Percentiles rank a stretch among this genome's conserved stretches.
These are phyloP conservation scores for Poeciliopsis turneri DNA, from an alignment of 2,797 vertebrate species.

Conservation along the genomic window DNA sequence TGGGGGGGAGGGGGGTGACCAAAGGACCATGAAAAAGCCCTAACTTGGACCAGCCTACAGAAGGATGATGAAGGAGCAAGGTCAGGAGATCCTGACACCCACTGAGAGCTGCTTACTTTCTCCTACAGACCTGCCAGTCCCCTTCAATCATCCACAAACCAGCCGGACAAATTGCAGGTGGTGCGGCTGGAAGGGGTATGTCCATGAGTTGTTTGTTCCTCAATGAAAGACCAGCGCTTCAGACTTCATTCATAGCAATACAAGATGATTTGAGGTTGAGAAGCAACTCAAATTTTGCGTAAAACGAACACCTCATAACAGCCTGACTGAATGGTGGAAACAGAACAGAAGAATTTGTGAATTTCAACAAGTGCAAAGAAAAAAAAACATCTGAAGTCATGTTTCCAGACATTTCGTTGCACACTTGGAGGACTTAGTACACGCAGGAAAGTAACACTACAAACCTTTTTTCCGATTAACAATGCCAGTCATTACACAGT, in stretches of 20 bases:
- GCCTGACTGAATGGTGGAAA: slow-evolving; percentile 24
- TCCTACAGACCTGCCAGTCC: slow-evolving; percentile 58
- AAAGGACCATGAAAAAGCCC: slow-evolving; percentile 37
- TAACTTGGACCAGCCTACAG: slow-evolving; percentile 60
- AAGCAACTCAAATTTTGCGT: slow-evolving; percentile 48
- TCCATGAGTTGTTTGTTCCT: slow-evolving; percentile 29
- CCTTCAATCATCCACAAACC: slow-evolving; percentile 62
- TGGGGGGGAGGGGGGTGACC: slow-evolving; percentile 22
- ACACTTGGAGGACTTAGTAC: neutral
- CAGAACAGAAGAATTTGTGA: slow-evolving; percentile 18
- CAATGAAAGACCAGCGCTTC: slow-evolving; percentile 35
- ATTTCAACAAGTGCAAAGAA: slow-evolving; percentile 15
- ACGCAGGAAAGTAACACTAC: neutral
- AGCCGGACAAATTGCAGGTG: slow-evolving; percentile 69
- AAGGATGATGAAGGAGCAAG: slow-evolving; percentile 48
- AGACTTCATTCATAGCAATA: slow-evolving; percentile 36
- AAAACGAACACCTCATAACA: slow-evolving; percentile 40
- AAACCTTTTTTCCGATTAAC: neutral
- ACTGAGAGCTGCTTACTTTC: slow-evolving; percentile 67
- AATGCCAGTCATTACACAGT: neutral
- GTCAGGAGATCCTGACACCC: slow-evolving; percentile 56
- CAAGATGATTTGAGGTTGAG: slow-evolving; percentile 45
- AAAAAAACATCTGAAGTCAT: neutral
- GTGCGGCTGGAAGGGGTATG: slow-evolving; percentile 28
- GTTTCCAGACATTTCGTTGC: neutral